Base-by-base conservation (phyloP, 2,797 vertebrate genomes). In the Pseudomugil gertrudae region DNA sequence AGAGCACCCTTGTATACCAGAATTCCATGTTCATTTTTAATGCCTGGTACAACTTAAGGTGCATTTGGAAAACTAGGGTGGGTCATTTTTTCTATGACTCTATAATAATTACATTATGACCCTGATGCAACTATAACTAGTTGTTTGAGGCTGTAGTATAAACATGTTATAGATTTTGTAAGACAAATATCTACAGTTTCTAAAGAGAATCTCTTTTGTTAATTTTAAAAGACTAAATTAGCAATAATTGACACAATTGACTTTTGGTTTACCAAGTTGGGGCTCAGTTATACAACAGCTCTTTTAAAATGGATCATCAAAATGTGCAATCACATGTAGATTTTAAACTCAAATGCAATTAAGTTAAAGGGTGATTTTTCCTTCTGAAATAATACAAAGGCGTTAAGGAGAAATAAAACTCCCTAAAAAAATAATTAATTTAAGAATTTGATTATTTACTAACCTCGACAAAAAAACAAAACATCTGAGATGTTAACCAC, bases 221-320 rank as follows among this genome's bases (percentile, higher is more conserved):
- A 29, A 2, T 2, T 51, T 10, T 11, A 57, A 57, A 26, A 23
- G 17, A 29, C 64, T 10, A 19, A 48, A 77, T 17, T 7, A 62
- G 23, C 30, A 61, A 23, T 57, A 10, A 59, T 57, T 33, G 57
- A 52, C 48, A 36, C 32, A 8, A 11, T 63, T 51, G 26, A 11
- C 1, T 13, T 56, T 58, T 66, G 9, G 6, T 19, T 43, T 61
- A 47, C 23, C 23, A 48, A 33, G 27, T 45, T 69, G 57, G 62
- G 21, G 43, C 51, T 32, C 38, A 54, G 24, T 21, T 30, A 14
- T 23, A 2, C 29, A 24, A 54, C 35, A 15, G 24, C 14, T 32
- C 2, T 9, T 27, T 23, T 7, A 19, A 21, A 33, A 33, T n/a
- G n/a, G n/a, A n/a, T n/a, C n/a, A n/a, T 14, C 8, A 32, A 24